phyloP scores from a whole-genome alignment of 37 sponge, comb jelly and placozoan species.

The Diacarnus erythraeanus region DNA sequence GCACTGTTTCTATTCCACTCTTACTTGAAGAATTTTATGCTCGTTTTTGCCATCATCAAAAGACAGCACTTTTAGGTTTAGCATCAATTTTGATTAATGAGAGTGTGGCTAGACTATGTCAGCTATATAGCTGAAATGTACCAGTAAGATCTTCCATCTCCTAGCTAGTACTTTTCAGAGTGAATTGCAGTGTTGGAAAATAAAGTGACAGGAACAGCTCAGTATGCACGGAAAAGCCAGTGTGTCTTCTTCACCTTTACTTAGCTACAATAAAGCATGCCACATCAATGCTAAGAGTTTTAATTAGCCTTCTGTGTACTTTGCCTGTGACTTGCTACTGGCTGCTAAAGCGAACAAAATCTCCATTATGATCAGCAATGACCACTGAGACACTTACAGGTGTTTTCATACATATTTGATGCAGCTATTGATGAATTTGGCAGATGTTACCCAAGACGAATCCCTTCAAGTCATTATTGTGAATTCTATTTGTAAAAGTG shows the following conservation, averaged over 20 bases:
- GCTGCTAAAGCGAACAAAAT: too few relatives aligned
- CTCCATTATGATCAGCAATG: too few relatives aligned
- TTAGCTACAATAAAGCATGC: neutral
- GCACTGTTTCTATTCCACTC: constrained; percentile 35
- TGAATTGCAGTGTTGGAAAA: constrained; percentile 31
- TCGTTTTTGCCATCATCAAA: constrained; percentile 5
- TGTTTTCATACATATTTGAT: too few relatives aligned
- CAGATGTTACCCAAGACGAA: too few relatives aligned
- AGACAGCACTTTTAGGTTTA: constrained; percentile 35
- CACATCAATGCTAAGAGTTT: neutral
- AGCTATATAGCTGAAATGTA: neutral
- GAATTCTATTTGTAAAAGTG: too few relatives aligned
- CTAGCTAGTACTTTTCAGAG: neutral
- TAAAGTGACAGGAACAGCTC: constrained; percentile 20
- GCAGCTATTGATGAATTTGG: too few relatives aligned
- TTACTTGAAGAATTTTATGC: neutral
- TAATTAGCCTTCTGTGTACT: too few relatives aligned
- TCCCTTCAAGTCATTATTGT: too few relatives aligned
- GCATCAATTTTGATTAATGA: too few relatives aligned
- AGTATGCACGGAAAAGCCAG: neutral
- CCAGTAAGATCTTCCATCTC: constrained; percentile 1
- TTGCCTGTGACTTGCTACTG: too few relatives aligned
- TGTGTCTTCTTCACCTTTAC: constrained; percentile 4
- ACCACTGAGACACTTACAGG: too few relatives aligned
- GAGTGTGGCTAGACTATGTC: neutral